Evolutionary conservation across 2,113 vertebrate genomes (phyloP).

Genomic region (Galbula dea): DNA sequence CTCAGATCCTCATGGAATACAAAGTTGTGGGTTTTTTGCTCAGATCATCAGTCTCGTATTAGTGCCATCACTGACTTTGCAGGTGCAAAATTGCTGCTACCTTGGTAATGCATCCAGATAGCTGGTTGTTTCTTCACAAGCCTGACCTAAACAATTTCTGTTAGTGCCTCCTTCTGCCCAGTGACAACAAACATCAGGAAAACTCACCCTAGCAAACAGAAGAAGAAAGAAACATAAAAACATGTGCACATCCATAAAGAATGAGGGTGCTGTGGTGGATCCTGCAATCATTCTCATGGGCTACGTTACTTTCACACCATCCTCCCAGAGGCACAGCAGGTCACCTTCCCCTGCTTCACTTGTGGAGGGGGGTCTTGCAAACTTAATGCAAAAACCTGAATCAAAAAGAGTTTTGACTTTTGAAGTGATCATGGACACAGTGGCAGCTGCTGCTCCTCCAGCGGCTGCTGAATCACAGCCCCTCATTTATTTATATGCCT

Average conservation of each 20-base stretch:
- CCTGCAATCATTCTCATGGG: background rate
- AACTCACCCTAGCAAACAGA: background rate
- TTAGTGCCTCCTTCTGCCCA: background rate
- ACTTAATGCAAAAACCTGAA: background rate
- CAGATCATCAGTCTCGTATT: background rate
- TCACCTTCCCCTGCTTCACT: background rate
- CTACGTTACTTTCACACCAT: background rate
- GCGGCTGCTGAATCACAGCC: constrained; percentile 33
- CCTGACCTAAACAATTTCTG: background rate
- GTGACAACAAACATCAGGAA: background rate
- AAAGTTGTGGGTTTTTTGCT: constrained; percentile 3
- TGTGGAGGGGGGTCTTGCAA: background rate
- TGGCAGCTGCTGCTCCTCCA: background rate
- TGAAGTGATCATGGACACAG: background rate
- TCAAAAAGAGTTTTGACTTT: background rate
- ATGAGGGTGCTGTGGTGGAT: background rate
- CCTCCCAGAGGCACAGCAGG: background rate
- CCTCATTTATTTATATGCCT: constrained; percentile 29
- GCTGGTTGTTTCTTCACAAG: background rate
- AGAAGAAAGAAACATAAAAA: background rate
- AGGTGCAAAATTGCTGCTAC: background rate
- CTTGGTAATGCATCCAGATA: background rate
- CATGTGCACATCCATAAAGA: background rate
- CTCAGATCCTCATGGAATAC: background rate
- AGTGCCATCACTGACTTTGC: background rate